Conservation (phyloP, 2,888 invertebrate genomes). For the Mimas tiliae region DNA sequence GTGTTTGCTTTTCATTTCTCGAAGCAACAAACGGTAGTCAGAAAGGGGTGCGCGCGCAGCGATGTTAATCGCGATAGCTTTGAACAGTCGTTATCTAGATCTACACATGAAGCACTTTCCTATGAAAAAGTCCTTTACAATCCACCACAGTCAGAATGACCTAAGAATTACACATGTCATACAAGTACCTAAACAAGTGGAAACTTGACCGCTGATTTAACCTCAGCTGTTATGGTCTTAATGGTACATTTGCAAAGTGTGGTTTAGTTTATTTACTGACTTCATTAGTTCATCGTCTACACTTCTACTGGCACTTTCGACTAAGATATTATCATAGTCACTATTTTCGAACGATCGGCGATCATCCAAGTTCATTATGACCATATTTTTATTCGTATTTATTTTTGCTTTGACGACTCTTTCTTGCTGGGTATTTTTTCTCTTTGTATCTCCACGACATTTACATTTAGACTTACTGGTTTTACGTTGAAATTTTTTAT, state of each 20-base stretch:
- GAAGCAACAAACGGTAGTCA: constrained; percentile 71
- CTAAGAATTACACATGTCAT: constrained; percentile 20
- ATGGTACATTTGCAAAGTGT: constrained; percentile 26
- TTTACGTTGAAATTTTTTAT: constrained; percentile 8
- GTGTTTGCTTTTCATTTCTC: constrained; percentile 83
- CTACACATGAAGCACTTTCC: constrained; percentile 56
- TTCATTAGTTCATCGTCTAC: constrained; percentile 33
- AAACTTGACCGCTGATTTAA: constrained; percentile 12
- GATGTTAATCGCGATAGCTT: constrained; percentile 79
- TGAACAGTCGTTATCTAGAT: constrained; percentile 71
- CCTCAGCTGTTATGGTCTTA: not conserved
- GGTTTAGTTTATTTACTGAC: constrained; percentile 30
- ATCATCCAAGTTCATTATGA: not conserved
- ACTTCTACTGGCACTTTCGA: constrained; percentile 28
- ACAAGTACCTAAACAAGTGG: constrained; percentile 1
- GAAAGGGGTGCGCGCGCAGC: constrained; percentile 70
- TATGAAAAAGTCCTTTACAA: constrained; percentile 50
- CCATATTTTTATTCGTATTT: constrained; percentile 28
- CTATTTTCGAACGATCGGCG: constrained; percentile 8
- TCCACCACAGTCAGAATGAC: constrained; percentile 30
- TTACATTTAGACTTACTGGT: constrained; percentile 38
- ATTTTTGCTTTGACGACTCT: constrained; percentile 31
- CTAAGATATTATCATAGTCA: constrained; percentile 37
- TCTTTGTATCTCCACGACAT: constrained; percentile 34
- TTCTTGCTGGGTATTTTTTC: constrained; percentile 30